phyloP scores from a whole-genome alignment of 1,140 invertebrate genomes.

The Sycobia sp. region DNA sequence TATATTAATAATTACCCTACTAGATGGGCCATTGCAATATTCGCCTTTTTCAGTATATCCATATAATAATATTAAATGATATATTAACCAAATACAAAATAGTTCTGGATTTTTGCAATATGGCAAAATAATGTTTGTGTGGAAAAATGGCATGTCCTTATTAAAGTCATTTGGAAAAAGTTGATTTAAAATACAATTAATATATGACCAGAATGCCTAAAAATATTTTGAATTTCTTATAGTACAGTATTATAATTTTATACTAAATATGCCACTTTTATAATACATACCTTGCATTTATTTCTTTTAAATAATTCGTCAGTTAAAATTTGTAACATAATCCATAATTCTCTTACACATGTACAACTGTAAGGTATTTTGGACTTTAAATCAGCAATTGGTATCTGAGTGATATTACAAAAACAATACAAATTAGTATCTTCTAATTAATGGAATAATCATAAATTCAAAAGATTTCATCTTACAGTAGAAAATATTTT shows the following conservation, averaged over 20 bases:
- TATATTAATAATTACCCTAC: constrained; percentile 38
- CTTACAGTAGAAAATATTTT: constrained; percentile 54
- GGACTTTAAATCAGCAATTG: constrained; percentile 44
- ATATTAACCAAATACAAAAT: constrained; percentile 55
- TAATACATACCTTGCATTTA: constrained; percentile 45
- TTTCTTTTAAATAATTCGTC: constrained; percentile 40
- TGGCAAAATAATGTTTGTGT: constrained; percentile 30
- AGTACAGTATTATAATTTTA: too few species aligned
- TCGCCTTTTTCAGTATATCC: constrained; percentile 48
- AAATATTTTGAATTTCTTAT: constrained; percentile 25
- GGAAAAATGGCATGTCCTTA: constrained; percentile 27
- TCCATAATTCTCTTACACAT: constrained; percentile 59
- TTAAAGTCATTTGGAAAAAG: constrained; percentile 34
- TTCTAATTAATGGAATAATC: too few species aligned
- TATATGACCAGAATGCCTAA: constrained; percentile 55
- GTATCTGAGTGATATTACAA: constrained; percentile 42
- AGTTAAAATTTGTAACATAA: constrained; percentile 55
- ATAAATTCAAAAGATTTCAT: constrained; percentile 27
- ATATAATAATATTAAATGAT: constrained; percentile 53
- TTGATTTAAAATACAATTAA: constrained; percentile 48
- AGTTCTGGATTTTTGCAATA: constrained; percentile 52
- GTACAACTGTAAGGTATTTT: constrained; percentile 58
- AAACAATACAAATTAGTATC: constrained; percentile 6
- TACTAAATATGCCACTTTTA: too few species aligned
- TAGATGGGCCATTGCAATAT: constrained; percentile 41